These are phyloP conservation scores for Dioctria rufipes DNA, from an alignment of 2,888 invertebrate genomes.

Conservation along the genomic window DNA sequence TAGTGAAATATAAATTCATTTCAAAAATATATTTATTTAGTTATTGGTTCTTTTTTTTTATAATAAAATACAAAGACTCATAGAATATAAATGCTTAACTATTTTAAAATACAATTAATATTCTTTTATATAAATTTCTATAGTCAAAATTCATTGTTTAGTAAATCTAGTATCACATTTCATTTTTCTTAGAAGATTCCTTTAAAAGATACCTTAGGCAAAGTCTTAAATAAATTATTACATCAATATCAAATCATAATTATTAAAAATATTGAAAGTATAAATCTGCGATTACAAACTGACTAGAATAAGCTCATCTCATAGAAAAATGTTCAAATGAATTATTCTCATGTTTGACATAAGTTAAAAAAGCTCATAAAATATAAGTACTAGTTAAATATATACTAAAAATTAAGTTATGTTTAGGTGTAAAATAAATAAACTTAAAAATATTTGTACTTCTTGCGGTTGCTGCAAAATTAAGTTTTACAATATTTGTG, in stretches of 20 bases:
- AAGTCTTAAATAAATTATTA: background rate
- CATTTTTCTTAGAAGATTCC: slow-evolving; percentile 22
- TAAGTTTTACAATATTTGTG: slow-evolving; percentile 33
- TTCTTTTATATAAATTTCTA: slow-evolving; percentile 31
- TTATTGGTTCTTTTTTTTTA: slow-evolving; percentile 19
- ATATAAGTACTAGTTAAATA: too few relatives aligned
- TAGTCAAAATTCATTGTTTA: slow-evolving; percentile 17
- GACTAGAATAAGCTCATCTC: slow-evolving; percentile 41
- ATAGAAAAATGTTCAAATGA: background rate
- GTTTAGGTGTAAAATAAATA: background rate
- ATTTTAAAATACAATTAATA: slow-evolving; percentile 22
- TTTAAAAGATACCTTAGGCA: slow-evolving; percentile 15
- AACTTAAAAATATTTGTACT: slow-evolving; percentile 47
- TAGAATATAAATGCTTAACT: slow-evolving; percentile 30
- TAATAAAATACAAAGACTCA: slow-evolving; percentile 42
- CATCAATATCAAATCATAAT: too few relatives aligned
- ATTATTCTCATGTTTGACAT: too few relatives aligned
- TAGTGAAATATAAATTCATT: background rate
- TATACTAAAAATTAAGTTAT: too few relatives aligned
- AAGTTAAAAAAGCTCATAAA: too few relatives aligned
- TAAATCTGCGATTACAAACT: slow-evolving; percentile 41
- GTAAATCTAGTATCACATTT: slow-evolving; percentile 37
- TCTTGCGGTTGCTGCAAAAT: slow-evolving; percentile 18
- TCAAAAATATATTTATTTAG: background rate
- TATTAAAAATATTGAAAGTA: background rate